These are phyloP conservation scores for Erebia epiphron DNA, from an alignment of 2,888 invertebrate species.

Conservation along the genomic window DNA sequence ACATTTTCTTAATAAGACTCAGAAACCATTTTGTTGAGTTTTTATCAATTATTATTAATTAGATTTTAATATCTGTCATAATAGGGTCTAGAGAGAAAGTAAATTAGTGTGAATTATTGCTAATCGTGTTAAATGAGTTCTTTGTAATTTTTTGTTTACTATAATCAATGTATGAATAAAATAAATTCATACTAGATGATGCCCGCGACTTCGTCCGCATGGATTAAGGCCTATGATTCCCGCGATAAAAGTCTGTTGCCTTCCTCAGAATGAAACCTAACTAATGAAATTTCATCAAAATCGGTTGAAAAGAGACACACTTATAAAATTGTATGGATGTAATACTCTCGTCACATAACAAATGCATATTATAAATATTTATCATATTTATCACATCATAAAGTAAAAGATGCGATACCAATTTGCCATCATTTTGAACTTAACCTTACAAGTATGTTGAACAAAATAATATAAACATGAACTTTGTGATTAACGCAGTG, in stretches of 20 bases:
- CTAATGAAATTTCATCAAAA: too few relatives aligned
- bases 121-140: not conserved
- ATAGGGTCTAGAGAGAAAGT: not conserved
- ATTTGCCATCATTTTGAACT: not conserved
- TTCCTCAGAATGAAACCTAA: too few relatives aligned
- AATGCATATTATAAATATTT: not conserved
- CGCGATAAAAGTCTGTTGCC: too few relatives aligned
- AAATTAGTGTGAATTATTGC: not conserved
- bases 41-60: not conserved
- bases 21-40: not conserved
- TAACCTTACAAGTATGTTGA: slow-evolving; percentile 1
- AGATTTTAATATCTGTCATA: not conserved
- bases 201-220: too few relatives aligned
- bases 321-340: too few relatives aligned
- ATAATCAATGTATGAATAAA: not conserved
- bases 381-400: not conserved
- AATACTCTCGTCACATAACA: too few relatives aligned
- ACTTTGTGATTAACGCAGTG: slow-evolving; percentile 7
- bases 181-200: too few relatives aligned
- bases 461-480: not conserved
- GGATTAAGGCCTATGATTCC: too few relatives aligned
- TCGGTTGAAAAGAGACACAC: too few relatives aligned
- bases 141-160: not conserved
- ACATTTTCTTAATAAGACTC: not conserved
- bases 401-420: not conserved